Evolutionary conservation across 2,888 invertebrate genomes (phyloP).

Genomic region (Hololepta plana): DNA sequence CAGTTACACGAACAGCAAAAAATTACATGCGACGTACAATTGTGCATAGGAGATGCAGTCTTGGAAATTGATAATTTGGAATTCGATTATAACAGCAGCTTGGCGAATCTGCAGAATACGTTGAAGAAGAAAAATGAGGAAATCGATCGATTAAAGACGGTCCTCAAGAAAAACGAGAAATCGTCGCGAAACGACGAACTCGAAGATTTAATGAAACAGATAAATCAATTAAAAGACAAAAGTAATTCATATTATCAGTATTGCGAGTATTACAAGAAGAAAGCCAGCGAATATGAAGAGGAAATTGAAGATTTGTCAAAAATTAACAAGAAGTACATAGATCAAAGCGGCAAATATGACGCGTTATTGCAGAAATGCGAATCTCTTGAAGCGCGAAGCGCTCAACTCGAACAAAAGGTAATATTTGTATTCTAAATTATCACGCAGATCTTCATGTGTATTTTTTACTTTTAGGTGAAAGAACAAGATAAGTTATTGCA

Average conservation of each 20-base stretch:
- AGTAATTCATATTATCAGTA: slow-evolving; percentile 13
- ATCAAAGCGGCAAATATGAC: slow-evolving; percentile 22
- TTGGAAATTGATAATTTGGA: slow-evolving; percentile 13
- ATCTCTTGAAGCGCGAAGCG: slow-evolving; percentile 13
- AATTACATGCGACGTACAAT: slow-evolving; percentile 8
- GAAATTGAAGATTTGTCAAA: slow-evolving; percentile 17
- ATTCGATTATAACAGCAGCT: slow-evolving; percentile 12
- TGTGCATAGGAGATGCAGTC: slow-evolving; percentile 13
- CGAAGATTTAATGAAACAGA: slow-evolving; percentile 13
- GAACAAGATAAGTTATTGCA: no score
- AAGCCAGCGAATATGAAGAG: slow-evolving; percentile 15
- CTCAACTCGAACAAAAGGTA: slow-evolving; percentile 16
- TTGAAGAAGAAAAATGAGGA: slow-evolving; percentile 10
- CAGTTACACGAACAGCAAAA: slow-evolving; percentile 2
- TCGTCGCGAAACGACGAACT: slow-evolving; percentile 11
- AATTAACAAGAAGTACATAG: slow-evolving; percentile 19
- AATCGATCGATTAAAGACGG: slow-evolving; percentile 10
- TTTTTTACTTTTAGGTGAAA: no score
- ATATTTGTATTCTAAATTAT: no score
- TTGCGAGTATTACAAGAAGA: slow-evolving; percentile 16
- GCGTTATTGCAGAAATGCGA: slow-evolving; percentile 18
- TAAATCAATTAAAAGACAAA: slow-evolving; percentile 14
- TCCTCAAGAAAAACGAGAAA: slow-evolving; percentile 8
- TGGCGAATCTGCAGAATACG: slow-evolving; percentile 12
- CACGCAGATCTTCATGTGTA: no score